Evolutionary conservation across 1,140 invertebrate species (phyloP), one percentile per base, ranked within the genome.

Genomic region (Paracyclopina nana): DNA sequence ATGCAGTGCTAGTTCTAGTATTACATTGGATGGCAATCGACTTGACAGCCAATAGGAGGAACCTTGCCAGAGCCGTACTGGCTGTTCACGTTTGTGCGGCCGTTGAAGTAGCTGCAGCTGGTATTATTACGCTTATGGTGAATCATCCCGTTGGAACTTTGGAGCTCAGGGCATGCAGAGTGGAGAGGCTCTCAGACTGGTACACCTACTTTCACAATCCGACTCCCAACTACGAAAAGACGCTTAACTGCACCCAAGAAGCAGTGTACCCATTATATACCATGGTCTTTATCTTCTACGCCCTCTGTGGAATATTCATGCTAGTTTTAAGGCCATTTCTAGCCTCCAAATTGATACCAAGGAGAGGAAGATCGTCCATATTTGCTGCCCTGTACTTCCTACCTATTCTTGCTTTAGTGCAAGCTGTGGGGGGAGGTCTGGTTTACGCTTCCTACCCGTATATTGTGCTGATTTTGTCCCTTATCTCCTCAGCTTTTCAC

Each of bases 261-360:
- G 84, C 87, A 40, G 88, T 95, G 0, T 96, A 91, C 71, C 91
- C 91, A 46, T 68, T 96, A 80, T 92, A 95, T 65, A 90, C 88
- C 14, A 80, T 96, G 66, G 79, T 95, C 3, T 78, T 96, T 60
- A 72, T 94, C 24, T 91, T 91, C 66, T 92, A 92, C 66, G 77
- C 78, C 12, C 68, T 92, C 54, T 77, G 79, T 50, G 68, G 94
- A 44, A 55, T 80, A 0, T 70, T 82, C 46, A 80, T 96, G 73
- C 68, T 96, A 54, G 54, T 82, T 12, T 61, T 85, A 52, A 66
- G 86, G 46, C 79, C 82, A 9, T 66, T 77, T 56, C 59, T 87
- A 16, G 72, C 77, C 9, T 65, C 64, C 43, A 74, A 72, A 63
- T 72, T 75, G 55, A 65, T 77, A 30, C 71, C 73, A 6, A 73